Base-by-base conservation (phyloP, 2,797 vertebrate genomes). In the Paedocypris micromegethes region DNA sequence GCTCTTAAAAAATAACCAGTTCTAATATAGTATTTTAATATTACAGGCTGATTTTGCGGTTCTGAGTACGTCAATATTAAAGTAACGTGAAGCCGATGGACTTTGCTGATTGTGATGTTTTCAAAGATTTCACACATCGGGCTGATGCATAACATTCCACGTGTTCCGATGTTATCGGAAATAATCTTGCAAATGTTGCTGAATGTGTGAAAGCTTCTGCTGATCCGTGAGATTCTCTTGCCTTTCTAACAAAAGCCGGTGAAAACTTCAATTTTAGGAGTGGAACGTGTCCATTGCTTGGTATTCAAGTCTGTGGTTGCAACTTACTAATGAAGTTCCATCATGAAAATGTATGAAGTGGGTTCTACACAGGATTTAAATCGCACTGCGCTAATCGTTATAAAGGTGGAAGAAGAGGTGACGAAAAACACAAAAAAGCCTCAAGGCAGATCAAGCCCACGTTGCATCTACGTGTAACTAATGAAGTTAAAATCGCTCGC, bases 321-420 rank as follows among this genome's bases (percentile, higher is more conserved):
- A 51, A 7, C 9, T 46, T 56, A 6, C 77, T 64, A 75, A 50
- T 55, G 78, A 67, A 78, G 80, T 80, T 61, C 67, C 58, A 70
- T 69, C 75, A 74, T 75, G 66, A 78, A 79, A 78, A 82, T 77
- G 69, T 75, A 84, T 82, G 79, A 70, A 72, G 63, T 44, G 5
- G 42, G 41, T 77, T 81, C 75, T 75, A 75, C 73, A 74, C 70
- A 79, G 84, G 80, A 80, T 86, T 80, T 69, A 80, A 72, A 58
- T 44, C 64, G 64, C 40, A 44, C 47, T 43, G n/a, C 23, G 39
- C 65, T 44, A 54, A 58, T 47, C 37, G 2, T 51, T 57, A 52
- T 51, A 54, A 51, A 58, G 41, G 55, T 51, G 55, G 65, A 9
- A 67, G 60, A 56, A 23, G 46, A 57, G 52, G 39, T 69, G 59